Conservation (phyloP, 2,797 vertebrate species). For the Aythya fuligula region DNA sequence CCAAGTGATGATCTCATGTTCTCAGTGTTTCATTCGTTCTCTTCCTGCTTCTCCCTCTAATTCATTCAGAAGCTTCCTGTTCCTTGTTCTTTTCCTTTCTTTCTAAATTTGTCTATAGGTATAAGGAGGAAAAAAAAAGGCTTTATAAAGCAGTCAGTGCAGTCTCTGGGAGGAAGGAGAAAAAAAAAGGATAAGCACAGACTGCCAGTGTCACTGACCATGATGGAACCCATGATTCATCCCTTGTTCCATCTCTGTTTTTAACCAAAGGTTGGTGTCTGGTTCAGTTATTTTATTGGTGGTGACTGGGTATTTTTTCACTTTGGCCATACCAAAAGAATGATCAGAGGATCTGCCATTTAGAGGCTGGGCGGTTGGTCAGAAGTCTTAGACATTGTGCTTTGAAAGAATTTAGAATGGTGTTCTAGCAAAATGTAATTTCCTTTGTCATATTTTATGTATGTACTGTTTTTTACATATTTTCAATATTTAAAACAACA, state of each 20-base stretch:
- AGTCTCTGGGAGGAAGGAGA: not conserved
- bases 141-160: not conserved
- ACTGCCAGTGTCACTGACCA: not conserved
- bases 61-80: not conserved
- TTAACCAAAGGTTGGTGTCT: not conserved
- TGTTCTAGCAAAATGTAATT: constrained; percentile 23
- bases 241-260: not conserved
- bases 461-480: constrained; percentile 38
- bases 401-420: not conserved
- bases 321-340: not conserved
- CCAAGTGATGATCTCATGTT: not conserved
- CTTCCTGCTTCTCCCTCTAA: not conserved
- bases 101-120: not conserved
- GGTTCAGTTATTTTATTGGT: not conserved
- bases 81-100: not conserved
- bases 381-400: not conserved
- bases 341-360: not conserved
- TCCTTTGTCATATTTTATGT: constrained; percentile 68
- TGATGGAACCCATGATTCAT: not conserved
- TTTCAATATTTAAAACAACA: constrained; percentile 75
- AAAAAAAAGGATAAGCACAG: no score
- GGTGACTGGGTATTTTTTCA: not conserved
- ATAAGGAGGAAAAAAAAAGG: not conserved
- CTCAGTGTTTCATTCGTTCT: no score
- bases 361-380: not conserved